A percentile compares a stretch with the other conserved stretches of the same genome.
Evolutionary conservation across 2,888 invertebrate species (phyloP).

Genomic region (Eurytoma californica): DNA sequence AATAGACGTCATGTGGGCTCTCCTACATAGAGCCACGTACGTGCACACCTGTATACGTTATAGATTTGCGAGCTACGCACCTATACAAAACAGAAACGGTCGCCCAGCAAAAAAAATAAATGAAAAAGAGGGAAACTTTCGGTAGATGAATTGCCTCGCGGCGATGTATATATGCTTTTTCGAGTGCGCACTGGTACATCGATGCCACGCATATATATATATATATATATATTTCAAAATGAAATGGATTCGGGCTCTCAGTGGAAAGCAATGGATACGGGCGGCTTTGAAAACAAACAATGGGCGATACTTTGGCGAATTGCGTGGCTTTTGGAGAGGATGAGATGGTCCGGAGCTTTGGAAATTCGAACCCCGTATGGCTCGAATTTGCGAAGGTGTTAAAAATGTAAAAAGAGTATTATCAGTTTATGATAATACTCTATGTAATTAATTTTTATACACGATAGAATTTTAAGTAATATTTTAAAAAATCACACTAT

Average conservation of each 20-base stretch:
- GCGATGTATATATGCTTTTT: not conserved
- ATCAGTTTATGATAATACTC: too few species aligned
- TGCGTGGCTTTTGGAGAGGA: not conserved
- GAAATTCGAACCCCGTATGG: not conserved
- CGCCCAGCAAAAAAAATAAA: not conserved
- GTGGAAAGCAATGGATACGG: not conserved
- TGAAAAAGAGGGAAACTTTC: not conserved
- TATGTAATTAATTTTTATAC: too few species aligned
- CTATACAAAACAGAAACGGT: not conserved
- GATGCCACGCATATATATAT: not conserved
- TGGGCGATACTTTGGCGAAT: slow-evolving; percentile 7
- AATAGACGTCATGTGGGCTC: too few species aligned
- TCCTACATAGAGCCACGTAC: too few species aligned
- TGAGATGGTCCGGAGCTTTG: not conserved
- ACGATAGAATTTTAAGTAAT: too few species aligned
- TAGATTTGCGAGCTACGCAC: not conserved
- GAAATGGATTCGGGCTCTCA: slow-evolving; percentile 19
- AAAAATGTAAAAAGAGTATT: too few species aligned
- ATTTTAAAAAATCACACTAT: too few species aligned
- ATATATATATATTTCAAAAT: not conserved
- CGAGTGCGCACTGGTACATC: not conserved
- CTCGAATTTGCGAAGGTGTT: too few species aligned
- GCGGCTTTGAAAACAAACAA: slow-evolving; percentile 24
- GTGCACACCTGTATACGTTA: not conserved
- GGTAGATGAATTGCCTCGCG: not conserved